Percentiles rank a stretch among this genome's conserved stretches.
Conservation (phyloP, 2,888 invertebrate genomes). For the Pteria penguin region DNA sequence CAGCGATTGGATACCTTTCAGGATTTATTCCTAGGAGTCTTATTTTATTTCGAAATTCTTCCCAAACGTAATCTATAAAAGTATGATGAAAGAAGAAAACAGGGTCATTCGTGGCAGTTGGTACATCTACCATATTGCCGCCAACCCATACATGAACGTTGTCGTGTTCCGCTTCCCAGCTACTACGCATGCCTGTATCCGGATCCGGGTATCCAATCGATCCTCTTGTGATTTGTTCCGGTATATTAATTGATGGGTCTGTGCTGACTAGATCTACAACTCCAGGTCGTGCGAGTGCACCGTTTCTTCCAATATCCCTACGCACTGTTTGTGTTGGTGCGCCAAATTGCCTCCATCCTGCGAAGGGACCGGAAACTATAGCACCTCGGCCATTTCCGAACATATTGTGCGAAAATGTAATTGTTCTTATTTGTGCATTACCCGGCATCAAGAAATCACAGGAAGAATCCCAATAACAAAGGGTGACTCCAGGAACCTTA, state of each 20-base stretch:
- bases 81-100: conserved; percentile 8
- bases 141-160: conserved; percentile 7
- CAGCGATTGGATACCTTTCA: too few relatives aligned
- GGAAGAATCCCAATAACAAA: conserved; percentile 6
- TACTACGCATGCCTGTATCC: not conserved
- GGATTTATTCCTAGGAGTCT: not conserved
- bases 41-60: not conserved
- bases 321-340: not conserved
- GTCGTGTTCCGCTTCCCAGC: not conserved
- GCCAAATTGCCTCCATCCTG: not conserved
- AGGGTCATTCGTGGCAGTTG: not conserved
- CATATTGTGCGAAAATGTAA: not conserved
- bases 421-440: not conserved
- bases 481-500: not conserved
- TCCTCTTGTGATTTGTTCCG: not conserved
- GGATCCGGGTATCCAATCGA: too few relatives aligned
- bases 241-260: too few relatives aligned
- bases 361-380: not conserved
- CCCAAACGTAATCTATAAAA: conserved; percentile 13
- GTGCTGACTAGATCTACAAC: too few relatives aligned
- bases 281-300: not conserved
- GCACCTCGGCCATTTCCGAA: not conserved
- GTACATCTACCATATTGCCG: not conserved
- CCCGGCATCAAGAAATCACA: not conserved
- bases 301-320: not conserved